Base-by-base conservation (phyloP, 2,797 vertebrate species). In the Borostomias antarcticus region DNA sequence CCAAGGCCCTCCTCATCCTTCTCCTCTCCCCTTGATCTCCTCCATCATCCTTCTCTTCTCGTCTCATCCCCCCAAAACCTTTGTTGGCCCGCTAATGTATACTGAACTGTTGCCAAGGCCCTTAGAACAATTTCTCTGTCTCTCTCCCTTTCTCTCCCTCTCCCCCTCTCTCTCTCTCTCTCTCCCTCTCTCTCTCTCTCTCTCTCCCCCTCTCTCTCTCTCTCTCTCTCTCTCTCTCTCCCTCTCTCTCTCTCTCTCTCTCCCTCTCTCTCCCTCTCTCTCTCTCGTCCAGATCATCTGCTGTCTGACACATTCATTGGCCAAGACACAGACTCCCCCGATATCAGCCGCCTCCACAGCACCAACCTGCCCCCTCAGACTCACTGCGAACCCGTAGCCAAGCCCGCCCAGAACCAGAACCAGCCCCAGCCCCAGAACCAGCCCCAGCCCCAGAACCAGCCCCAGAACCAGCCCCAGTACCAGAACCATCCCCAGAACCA, bases 281-380 rank as follows among this genome's bases (percentile, higher is more conserved):
- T 81, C 37, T 57, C 4, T 58, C 32, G n/a, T 61, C 21, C 87
- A 98, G 97, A 96, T 90, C 95, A 96, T 89, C 89, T 98, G 69
- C 84, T 98, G 66, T 96, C 95, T 73, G 94, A 97, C 63, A 93
- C 94, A 50, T 95, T 92, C 64, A 78, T 92, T 0, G 91, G 92
- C 65, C 95, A 94, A 70, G 95, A 96, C 79, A 81, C 84, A 0
- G 93, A 95, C 58, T 95, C 95, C 62, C 94, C 95, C 0, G 93
- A 82, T 59, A 17, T 84, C 45, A 82, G 75, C 70, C 69, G 29
- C 32, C 84, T 91, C 68, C 87, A 91, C 37, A 86, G 83, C 77
- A 91, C 87, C 79, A 85, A 81, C 74, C 88, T 89, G 70, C 80
- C 81, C 5, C 77, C 80, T 25, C 82, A 81, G 25, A 85, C 91